Conservation (phyloP, 2,797 vertebrate species). For the Atherinosoma microstoma region DNA sequence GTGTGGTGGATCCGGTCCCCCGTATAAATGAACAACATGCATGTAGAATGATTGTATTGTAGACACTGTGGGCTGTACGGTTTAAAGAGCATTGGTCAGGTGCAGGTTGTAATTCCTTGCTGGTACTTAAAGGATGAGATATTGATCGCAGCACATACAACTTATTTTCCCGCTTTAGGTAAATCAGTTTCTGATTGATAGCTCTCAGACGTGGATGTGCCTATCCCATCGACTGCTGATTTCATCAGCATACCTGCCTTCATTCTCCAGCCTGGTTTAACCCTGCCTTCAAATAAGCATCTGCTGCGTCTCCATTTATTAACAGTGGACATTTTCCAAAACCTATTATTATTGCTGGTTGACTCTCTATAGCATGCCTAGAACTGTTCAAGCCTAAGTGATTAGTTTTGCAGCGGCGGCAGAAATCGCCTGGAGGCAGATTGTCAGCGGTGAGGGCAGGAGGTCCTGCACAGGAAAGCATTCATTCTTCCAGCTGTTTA, state of each 20-base stretch:
- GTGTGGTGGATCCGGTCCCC: neutral
- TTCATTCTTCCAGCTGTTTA: constrained; percentile 74
- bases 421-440: constrained; percentile 57
- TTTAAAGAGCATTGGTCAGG: constrained; percentile 32
- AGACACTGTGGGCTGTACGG: constrained; percentile 15
- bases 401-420: constrained; percentile 66
- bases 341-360: constrained; percentile 59
- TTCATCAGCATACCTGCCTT: constrained; percentile 36
- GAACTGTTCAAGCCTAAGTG: constrained; percentile 70
- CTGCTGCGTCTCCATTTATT: constrained; percentile 56
- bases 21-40: constrained; percentile 17
- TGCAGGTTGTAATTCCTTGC: constrained; percentile 49
- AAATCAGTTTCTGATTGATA: constrained; percentile 73
- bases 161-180: constrained; percentile 67
- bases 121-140: constrained; percentile 78
- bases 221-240: constrained; percentile 47
- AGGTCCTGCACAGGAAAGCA: constrained; percentile 61
- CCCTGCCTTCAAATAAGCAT: constrained; percentile 59
- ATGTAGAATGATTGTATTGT: neutral
- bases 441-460: constrained; percentile 54
- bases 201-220: constrained; percentile 32
- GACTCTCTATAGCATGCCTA: constrained; percentile 46
- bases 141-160: constrained; percentile 64
- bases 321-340: constrained; percentile 67
- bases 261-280: constrained; percentile 28